These are phyloP conservation scores for Calephelis nemesis DNA, from an alignment of 1,140 invertebrate species.

Conservation along the genomic window DNA sequence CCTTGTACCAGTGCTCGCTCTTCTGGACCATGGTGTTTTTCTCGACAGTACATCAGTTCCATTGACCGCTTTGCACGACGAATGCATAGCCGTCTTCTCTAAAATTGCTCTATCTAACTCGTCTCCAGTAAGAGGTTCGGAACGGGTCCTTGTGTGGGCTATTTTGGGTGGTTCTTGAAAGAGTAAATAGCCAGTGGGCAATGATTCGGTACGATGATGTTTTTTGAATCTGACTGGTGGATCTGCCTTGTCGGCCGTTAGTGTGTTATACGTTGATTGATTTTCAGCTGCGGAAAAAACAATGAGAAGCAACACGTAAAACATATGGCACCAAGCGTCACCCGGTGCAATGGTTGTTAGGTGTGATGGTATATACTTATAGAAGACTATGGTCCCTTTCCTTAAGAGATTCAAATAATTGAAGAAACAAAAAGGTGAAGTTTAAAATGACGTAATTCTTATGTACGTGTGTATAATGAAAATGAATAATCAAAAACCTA, in stretches of 20 bases:
- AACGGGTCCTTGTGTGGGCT: conserved; percentile 83
- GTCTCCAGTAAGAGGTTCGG: conserved; percentile 81
- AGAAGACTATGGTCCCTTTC: conserved; percentile 38
- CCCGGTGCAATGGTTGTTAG: conserved; percentile 58
- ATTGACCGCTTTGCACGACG: conserved; percentile 58
- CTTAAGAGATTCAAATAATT: not conserved
- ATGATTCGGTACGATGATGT: conserved; percentile 60
- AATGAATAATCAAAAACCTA: not conserved
- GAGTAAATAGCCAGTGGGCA: conserved; percentile 53
- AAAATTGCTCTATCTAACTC: conserved; percentile 81
- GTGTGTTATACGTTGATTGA: conserved; percentile 66
- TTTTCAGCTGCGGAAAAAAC: conserved; percentile 65
- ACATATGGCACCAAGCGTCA: conserved; percentile 63
- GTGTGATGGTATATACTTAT: conserved; percentile 27
- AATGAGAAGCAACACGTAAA: conserved; percentile 70
- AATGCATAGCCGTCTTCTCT: conserved; percentile 58
- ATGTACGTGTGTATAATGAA: not conserved
- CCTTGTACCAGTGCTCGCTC: conserved; percentile 56
- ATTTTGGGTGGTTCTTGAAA: conserved; percentile 56
- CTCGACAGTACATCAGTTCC: conserved; percentile 43
- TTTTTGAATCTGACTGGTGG: conserved; percentile 48
- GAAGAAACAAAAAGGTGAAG: no score
- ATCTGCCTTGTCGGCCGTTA: conserved; percentile 56
- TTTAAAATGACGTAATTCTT: no score
- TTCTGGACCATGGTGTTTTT: conserved; percentile 54